Evolutionary conservation across 2,797 vertebrate species (phyloP).

Genomic region (Poeciliopsis infans): DNA sequence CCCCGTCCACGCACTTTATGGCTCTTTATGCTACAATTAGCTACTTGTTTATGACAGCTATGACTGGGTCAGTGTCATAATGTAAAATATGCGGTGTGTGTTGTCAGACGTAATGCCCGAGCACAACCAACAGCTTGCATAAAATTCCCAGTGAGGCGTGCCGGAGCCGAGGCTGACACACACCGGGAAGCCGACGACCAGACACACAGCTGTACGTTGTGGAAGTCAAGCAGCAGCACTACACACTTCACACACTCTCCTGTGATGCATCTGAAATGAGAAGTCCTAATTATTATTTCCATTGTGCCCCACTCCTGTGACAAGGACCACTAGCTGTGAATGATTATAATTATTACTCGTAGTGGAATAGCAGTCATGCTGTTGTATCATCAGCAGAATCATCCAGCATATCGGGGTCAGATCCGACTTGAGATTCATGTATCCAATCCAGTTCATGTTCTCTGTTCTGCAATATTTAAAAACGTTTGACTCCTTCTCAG

Average conservation of each 20-base stretch:
- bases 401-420: constrained; percentile 74
- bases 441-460: constrained; percentile 61
- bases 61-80: constrained; percentile 60
- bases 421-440: constrained; percentile 73
- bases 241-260: constrained; percentile 63
- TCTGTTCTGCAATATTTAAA: constrained; percentile 59
- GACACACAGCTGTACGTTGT: constrained; percentile 72
- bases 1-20: constrained; percentile 30
- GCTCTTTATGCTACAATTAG: constrained; percentile 61
- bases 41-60: constrained; percentile 57
- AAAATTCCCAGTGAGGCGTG: constrained; percentile 23
- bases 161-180: constrained; percentile 18
- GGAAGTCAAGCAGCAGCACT: constrained; percentile 56
- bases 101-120: constrained; percentile 5
- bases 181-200: constrained; percentile 33
- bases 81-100: constrained; percentile 38
- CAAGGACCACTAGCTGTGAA: constrained; percentile 79
- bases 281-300: constrained; percentile 81
- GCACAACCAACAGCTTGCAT: constrained; percentile 38
- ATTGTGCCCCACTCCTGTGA: constrained; percentile 78
- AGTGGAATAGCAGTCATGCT: constrained; percentile 75
- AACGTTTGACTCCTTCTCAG: constrained; percentile 64
- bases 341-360: constrained; percentile 80
- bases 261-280: constrained; percentile 72
- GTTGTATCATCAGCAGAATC: constrained; percentile 75